phyloP scores from a whole-genome alignment of 2,888 invertebrate genomes.

The Cyrtodaria siliqua region DNA sequence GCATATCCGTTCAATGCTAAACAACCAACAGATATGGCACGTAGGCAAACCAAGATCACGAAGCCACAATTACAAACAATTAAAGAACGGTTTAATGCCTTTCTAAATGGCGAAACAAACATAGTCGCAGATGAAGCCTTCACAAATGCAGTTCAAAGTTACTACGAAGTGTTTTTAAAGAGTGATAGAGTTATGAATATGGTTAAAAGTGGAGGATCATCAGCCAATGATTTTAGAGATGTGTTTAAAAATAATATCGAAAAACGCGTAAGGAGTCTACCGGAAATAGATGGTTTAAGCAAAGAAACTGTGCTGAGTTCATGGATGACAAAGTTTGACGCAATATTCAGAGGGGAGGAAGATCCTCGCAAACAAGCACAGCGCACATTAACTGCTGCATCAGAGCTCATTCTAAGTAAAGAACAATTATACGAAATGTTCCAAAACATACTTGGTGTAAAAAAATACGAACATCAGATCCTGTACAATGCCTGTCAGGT shows the following conservation, averaged over 20 bases:
- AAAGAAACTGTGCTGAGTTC: conserved; percentile 99
- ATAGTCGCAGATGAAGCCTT: conserved; percentile 90
- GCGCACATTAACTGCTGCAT: conserved; percentile 87
- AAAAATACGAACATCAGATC: conserved; percentile 99
- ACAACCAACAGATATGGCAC: conserved; percentile 99
- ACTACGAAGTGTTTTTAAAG: conserved; percentile 94
- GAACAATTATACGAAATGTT: conserved; percentile 99
- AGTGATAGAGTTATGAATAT: conserved; percentile 98
- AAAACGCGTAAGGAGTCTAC: conserved; percentile 97
- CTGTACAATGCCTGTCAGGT: conserved; percentile 99
- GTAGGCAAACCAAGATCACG: conserved; percentile 97
- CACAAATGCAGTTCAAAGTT: conserved; percentile 98
- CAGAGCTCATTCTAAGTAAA: conserved; percentile 97
- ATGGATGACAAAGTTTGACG: conserved; percentile 99
- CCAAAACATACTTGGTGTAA: conserved; percentile 98
- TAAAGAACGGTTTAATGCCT: conserved; percentile 95
- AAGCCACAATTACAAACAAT: conserved; percentile 98
- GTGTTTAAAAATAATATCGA: conserved; percentile 99
- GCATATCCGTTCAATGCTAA: conserved; percentile 99
- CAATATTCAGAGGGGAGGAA: conserved; percentile 92
- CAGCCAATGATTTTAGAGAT: conserved; percentile 99
- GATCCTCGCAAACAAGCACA: conserved; percentile 88
- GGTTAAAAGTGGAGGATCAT: conserved; percentile 99
- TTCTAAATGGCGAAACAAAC: conserved; percentile 98
- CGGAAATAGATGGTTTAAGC: conserved; percentile 99